These are phyloP conservation scores for Antitype chi DNA, from an alignment of 2,888 invertebrate species.

Conservation along the genomic window DNA sequence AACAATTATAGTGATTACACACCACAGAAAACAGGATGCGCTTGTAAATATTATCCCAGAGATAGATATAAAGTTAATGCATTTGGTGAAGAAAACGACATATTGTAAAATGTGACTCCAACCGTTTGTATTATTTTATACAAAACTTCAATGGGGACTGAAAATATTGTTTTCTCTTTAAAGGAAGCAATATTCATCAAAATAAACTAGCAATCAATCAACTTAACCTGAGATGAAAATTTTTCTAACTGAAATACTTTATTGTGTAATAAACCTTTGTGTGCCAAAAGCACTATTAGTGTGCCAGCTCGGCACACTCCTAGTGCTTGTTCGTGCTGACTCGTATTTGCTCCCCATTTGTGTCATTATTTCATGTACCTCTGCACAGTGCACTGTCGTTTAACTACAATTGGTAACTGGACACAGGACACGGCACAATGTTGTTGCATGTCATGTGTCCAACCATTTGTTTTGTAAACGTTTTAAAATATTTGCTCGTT, in stretches of 20 bases:
- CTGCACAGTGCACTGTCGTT: slow-evolving; percentile 8
- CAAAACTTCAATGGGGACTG: neutral
- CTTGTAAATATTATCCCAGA: neutral
- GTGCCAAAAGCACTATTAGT: neutral
- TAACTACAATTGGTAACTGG: slow-evolving; percentile 9
- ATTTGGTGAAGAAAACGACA: neutral
- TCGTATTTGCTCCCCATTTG: slow-evolving; percentile 20
- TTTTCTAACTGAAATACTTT: neutral
- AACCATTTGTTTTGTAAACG: neutral
- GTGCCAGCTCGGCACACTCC: neutral
- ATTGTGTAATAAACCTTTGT: neutral
- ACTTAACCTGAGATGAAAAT: neutral
- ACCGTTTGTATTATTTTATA: neutral
- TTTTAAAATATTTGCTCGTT: slow-evolving; percentile 26
- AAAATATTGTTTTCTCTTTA: neutral
- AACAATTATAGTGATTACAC: slow-evolving; percentile 19
- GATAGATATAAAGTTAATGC: neutral
- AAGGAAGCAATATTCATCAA: neutral
- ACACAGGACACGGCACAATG: slow-evolving; percentile 5
- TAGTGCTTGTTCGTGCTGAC: neutral
- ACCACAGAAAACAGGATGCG: neutral
- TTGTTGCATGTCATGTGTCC: neutral
- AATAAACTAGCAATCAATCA: neutral
- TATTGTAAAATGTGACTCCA: neutral
- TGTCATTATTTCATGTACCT: slow-evolving; percentile 25